Base-by-base conservation (phyloP, 1,140 invertebrate genomes). In the Ctenoplectra terminalis region DNA sequence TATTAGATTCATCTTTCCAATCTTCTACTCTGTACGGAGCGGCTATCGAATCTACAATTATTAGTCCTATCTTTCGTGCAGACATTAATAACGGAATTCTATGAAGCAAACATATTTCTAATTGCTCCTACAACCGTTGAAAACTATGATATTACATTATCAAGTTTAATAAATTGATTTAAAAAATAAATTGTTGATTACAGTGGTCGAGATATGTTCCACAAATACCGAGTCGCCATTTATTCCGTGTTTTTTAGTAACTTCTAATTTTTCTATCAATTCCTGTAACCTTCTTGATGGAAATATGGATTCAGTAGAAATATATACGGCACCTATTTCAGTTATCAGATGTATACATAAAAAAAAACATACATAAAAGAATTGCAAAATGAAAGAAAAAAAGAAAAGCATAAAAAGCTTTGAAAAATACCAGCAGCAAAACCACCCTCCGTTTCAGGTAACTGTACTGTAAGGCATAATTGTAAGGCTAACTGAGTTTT, bases 401-500 rank as follows among this genome's bases (percentile, higher is more conserved):
- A 40, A 5, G 40, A 9, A 40, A 69, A 31, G 9, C 29, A 23
- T 50, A 23, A 50, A 8, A n/a, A n/a, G n/a, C n/a, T 73, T 60
- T 74, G 4, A 63, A 34, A 76, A 76, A 73, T 91, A 95, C 95
- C 95, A 89, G 93, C 92, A 70, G 89, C 89, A 50, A 95, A 87
- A 52, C 95, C 94, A 64, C 95, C 94, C 26, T 89, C 48, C 29
- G 80, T 60, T 60, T 61, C 58, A 26, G 95, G 94, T 73, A 95
- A 91, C 90, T 96, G 96, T n/a, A 94, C 94, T 70, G 93, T 94
- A 9, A 96, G 90, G 46, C 93, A 93, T 7, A 97, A 90, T 92
- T 98, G 97, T 40, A 99, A 91, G 86, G 96, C 97, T 23, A 98
- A 88, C 93, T 98, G 98, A 1, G 97, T 97, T 94, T 98, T 99